Evolutionary conservation across 2,797 vertebrate species (phyloP), one percentile per base, ranked within the genome.

Genomic region (Hemibagrus guttatus): DNA sequence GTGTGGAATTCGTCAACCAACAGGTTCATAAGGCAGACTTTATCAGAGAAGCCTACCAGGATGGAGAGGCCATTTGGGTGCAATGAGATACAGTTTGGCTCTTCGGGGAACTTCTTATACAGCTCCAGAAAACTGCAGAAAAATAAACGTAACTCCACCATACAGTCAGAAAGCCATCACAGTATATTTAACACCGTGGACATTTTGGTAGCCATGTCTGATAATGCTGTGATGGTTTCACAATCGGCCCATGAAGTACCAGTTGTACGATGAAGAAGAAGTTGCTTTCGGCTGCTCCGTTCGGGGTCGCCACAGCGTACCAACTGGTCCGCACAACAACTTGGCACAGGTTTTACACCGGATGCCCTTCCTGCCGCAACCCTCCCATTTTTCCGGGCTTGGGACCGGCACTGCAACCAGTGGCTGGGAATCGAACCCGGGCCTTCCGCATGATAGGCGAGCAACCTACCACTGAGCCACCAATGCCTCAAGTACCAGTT

Each of bases 1-100:
- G 94, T 80, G n/a, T 93, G 92, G 87, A 99, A 96, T 91, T 98
- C 97, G 79, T 98, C 95, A 14, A 97, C 95, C 3, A 98, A 94
- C 13, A 99, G 92, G 88, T 96, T 98, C 97, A 99, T 95, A 83
- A 98, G 94, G 21, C 95, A 93, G 2, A 99, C 95, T 90, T 97
- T 98, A 93, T 97, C 96, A 71, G 97, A 95, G 93, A 99, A 99
- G 31, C 98, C 98, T 89, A 97, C 97, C 86, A 99, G 95, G 86
- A 97, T 89, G 87, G 95, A 98, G 86, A 97, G 94, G 42, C 98
- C 98, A 1, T 94, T 95, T 39, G 98, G 98, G 75, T 99, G 98
- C 85, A 99, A 94, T 56, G 97, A 95, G 64, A 99, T 86, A 0
- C 97, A 93, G 89, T 95, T 93, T 0, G 96, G 96, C 88, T 98